A percentile compares a stretch with the other conserved stretches of the same genome.
Conservation (phyloP, 2,888 invertebrate genomes). For the Drosophila sordidula region DNA sequence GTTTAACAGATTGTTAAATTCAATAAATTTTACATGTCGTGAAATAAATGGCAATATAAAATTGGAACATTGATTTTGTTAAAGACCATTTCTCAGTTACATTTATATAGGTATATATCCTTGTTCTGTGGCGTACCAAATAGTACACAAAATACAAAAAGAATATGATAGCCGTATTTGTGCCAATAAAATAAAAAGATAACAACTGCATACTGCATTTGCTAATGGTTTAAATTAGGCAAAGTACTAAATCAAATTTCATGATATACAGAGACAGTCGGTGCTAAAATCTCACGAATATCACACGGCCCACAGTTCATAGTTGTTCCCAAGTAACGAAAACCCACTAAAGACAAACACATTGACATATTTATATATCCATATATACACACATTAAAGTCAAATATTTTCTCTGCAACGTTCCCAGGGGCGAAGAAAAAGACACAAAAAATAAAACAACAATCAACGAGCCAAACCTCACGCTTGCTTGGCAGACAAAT, state of each 20-base stretch:
- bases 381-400: constrained; percentile 64
- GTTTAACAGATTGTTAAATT: too few species aligned
- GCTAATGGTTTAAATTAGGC: background rate
- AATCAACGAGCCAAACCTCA: constrained; percentile 43
- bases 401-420: constrained; percentile 69
- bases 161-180: too few species aligned
- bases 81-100: too few species aligned
- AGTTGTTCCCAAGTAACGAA: constrained; percentile 52
- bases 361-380: constrained; percentile 68
- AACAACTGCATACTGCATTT: constrained; percentile 12
- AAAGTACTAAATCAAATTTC: constrained; percentile 32
- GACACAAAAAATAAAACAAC: constrained; percentile 9
- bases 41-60: too few species aligned
- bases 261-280: constrained; percentile 5
- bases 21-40: too few species aligned
- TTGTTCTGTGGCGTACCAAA: too few species aligned
- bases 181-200: background rate
- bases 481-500: constrained; percentile 60
- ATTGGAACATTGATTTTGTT: background rate
- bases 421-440: constrained; percentile 55
- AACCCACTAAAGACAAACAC: constrained; percentile 57
- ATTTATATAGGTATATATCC: too few species aligned
- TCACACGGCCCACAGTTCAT: constrained; percentile 46
- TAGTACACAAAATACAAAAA: too few species aligned
- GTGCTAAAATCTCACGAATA: constrained; percentile 10